These are phyloP conservation scores for Epinotia nisella DNA, from an alignment of 2,888 invertebrate genomes.

Conservation along the genomic window DNA sequence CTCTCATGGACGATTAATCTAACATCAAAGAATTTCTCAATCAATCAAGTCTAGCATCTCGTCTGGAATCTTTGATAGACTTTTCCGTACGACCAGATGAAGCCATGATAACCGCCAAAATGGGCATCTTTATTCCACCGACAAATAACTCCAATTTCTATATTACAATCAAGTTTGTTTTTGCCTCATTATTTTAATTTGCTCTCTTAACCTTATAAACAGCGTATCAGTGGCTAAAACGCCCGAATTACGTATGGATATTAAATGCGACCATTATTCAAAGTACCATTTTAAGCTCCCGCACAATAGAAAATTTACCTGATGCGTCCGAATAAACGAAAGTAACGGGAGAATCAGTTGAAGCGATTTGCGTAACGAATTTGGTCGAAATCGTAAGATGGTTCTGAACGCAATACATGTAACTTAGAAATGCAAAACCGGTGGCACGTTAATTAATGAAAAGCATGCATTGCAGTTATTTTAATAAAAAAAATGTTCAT, in stretches of 20 bases:
- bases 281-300: slow-evolving; percentile 29
- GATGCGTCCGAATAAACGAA: slow-evolving; percentile 64
- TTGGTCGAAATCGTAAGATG: slow-evolving; percentile 47
- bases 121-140: not conserved
- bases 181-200: not conserved
- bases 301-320: slow-evolving; percentile 51
- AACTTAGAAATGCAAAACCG: slow-evolving; percentile 31
- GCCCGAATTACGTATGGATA: too few species aligned
- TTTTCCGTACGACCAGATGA: not conserved
- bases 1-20: slow-evolving; percentile 30
- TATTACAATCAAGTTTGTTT: not conserved
- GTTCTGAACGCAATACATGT: slow-evolving; percentile 37
- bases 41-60: slow-evolving; percentile 24
- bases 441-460: slow-evolving; percentile 22
- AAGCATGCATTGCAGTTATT: not conserved
- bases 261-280: slow-evolving; percentile 10
- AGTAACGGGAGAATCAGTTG: slow-evolving; percentile 64
- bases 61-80: slow-evolving; percentile 1
- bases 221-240: not conserved
- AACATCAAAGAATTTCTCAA: slow-evolving; percentile 30
- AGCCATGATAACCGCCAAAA: not conserved
- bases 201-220: not conserved
- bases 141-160: not conserved
- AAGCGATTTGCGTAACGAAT: slow-evolving; percentile 60
- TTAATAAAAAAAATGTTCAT: not conserved